phyloP scores from a whole-genome alignment of 2,113 vertebrate genomes.

The chimpanzee (Pan troglodytes) region NHGRI_mPanTro3-v2.1_pri NC_072409.2:88516501-88517000 shows the following conservation, averaged over 20 bases:
- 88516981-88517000: neutral
- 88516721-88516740: neutral
- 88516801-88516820: neutral
- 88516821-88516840: neutral
- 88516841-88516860: neutral
- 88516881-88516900: neutral
- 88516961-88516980: neutral
- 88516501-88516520: constrained; percentile 34
- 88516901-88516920: neutral
- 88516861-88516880: neutral
- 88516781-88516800: neutral
- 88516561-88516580: neutral
- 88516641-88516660: neutral
- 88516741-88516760: neutral
- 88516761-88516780: neutral
- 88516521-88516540: constrained; percentile 20
- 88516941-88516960: neutral
- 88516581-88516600: neutral
- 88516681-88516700: neutral
- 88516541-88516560: neutral
- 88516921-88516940: neutral
- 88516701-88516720: neutral
- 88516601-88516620: neutral
- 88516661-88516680: neutral
- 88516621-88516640: neutral